Base-by-base conservation (phyloP, 2,113 vertebrate species). In the Malurus elegans region DNA sequence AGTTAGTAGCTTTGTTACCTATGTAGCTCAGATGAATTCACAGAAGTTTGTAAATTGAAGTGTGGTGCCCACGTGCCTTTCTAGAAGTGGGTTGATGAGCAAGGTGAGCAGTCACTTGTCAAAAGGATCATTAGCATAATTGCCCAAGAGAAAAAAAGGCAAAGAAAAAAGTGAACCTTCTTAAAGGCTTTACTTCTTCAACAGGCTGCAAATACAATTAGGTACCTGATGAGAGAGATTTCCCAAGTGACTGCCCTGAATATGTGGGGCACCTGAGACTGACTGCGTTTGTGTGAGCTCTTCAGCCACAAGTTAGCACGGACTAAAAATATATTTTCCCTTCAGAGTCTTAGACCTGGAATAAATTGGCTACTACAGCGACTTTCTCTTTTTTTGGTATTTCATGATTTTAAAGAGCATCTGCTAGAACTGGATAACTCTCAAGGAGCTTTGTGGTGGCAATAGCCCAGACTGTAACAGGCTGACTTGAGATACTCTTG, bases 281-380 rank as follows among this genome's bases (percentile, higher is more conserved):
- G 56, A 82, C 61, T 81, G 40, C 60, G 2, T 90, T 89, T 67
- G 42, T 64, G 62, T 76, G 78, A 74, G 64, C 95, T 97, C 92
- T 95, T 98, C 96, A 93, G 91, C 86, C 54, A 60, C 80, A 94
- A 96, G 94, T 80, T 69, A 91, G 81, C 88, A 32, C 26, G 18
- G 83, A 65, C 97, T 98, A 98, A 98, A 98, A 98, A 98, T 98
- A 97, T 8, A 79, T 85, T 95, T 94, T 96, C 96, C 94, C 94
- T 69, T 76, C 85, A 90, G 91, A 96, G 76, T 82, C 60, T 84
- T 86, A 90, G 86, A 95, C 95, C 86, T 93, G 87, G 96, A 95
- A 97, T 96, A 95, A 82, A 95, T 87, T 45, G 84, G 91, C 92
- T 92, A 84, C 78, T 91, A 38, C 70, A 32, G 76, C 58, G 50